Evolutionary conservation across 2,113 vertebrate species (phyloP).

Genomic region (Carassius auratus): DNA sequence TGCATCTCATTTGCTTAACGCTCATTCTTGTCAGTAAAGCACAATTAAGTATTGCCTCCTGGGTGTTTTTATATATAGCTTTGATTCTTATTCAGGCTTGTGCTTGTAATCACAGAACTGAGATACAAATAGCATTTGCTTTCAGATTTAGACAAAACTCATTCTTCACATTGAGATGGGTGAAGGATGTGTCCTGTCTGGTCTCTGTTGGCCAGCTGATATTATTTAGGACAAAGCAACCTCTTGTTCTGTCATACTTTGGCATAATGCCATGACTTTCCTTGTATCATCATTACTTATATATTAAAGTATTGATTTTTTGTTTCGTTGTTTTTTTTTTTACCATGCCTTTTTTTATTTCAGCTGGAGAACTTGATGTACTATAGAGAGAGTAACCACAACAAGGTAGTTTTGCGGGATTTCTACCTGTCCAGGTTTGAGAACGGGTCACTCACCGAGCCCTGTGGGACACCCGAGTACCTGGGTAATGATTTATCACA

Average conservation of each 20-base stretch:
- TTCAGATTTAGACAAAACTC: background rate
- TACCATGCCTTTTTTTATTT: conserved; percentile 24
- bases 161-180: background rate
- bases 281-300: background rate
- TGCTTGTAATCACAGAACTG: background rate
- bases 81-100: background rate
- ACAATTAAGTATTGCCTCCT: background rate
- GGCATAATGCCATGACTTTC: background rate
- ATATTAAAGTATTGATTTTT: conserved; percentile 5
- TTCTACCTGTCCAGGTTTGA: conserved; percentile 86
- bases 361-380: conserved; percentile 88
- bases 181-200: background rate
- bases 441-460: conserved; percentile 83
- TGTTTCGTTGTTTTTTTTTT: background rate
- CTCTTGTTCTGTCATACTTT: conserved; percentile 5
- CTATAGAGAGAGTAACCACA: conserved; percentile 85
- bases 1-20: conserved; percentile 7
- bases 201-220: background rate
- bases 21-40: background rate
- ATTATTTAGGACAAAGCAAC: background rate
- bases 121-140: background rate
- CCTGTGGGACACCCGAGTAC: conserved; percentile 86
- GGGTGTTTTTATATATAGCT: background rate
- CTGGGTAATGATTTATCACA: conserved; percentile 68
- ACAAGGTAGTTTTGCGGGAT: conserved; percentile 84